phyloP scores from a whole-genome alignment of 2,888 invertebrate genomes.

The Thymelicus lineola region DNA sequence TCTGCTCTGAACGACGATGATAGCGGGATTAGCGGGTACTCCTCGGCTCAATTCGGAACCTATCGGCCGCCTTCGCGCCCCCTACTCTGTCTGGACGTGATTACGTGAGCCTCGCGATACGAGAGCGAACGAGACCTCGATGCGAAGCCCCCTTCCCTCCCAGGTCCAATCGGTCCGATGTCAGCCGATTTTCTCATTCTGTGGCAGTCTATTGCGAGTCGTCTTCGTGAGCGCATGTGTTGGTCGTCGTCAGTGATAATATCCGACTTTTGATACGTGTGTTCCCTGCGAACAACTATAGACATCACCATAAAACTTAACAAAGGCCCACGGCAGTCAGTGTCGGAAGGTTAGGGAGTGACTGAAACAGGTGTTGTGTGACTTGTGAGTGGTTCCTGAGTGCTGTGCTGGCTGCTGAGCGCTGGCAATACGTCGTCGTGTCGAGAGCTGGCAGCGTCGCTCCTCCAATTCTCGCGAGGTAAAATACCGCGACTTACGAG shows the following conservation, averaged over 20 bases:
- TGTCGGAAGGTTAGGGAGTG: conserved; percentile 51
- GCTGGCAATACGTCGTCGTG: conserved; percentile 68
- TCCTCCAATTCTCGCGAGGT: conserved; percentile 77
- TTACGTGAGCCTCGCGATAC: conserved; percentile 58
- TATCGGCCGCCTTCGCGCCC: conserved; percentile 66
- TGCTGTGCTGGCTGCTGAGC: conserved; percentile 66
- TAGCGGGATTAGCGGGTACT: conserved; percentile 69
- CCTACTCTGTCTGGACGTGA: conserved; percentile 64
- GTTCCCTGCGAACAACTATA: conserved; percentile 61
- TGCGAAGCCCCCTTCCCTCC: conserved; percentile 55
- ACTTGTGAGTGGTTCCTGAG: conserved; percentile 69
- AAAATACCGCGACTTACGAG: conserved; percentile 71
- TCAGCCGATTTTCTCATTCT: conserved; percentile 43
- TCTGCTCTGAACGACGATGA: conserved; percentile 52
- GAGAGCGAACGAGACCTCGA: conserved; percentile 55
- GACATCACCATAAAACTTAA: conserved; percentile 55
- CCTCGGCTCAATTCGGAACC: conserved; percentile 60
- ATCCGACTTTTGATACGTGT: conserved; percentile 77
- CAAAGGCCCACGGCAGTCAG: conserved; percentile 50
- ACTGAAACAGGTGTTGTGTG: conserved; percentile 63
- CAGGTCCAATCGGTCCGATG: conserved; percentile 55
- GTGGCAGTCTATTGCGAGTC: conserved; percentile 68
- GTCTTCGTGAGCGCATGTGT: conserved; percentile 55
- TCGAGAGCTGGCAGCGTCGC: conserved; percentile 74
- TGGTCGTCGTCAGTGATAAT: conserved; percentile 52